phyloP scores from a whole-genome alignment of 1,140 invertebrate species.

The Bathynomus jamesi region DNA sequence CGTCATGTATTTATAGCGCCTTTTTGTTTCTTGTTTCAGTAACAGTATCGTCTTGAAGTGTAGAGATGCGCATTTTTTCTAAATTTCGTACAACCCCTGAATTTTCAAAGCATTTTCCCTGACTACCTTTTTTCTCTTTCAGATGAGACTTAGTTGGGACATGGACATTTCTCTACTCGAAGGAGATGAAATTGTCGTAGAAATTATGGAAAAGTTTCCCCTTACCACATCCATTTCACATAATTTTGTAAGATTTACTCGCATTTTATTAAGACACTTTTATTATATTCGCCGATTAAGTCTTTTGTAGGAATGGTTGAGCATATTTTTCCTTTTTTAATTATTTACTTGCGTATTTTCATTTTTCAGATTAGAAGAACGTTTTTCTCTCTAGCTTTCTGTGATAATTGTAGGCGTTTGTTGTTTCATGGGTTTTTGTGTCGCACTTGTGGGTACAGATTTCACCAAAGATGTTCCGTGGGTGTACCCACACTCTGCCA shows the following conservation, averaged over 20 bases:
- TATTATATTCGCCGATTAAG: too few species aligned
- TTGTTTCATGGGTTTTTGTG: conserved; percentile 92
- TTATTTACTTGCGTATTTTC: background rate
- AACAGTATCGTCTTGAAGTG: too few species aligned
- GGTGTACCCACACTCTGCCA: conserved; percentile 78
- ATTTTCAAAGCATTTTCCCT: too few species aligned
- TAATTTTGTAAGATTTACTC: conserved; percentile 60
- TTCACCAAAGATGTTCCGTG: conserved; percentile 83
- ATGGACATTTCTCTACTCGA: conserved; percentile 74
- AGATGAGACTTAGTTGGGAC: conserved; percentile 73
- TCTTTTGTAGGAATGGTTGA: too few species aligned
- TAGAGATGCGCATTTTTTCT: too few species aligned
- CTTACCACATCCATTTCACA: conserved; percentile 86
- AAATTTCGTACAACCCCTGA: too few species aligned
- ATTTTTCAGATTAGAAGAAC: conserved; percentile 67
- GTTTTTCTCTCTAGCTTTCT: conserved; percentile 92
- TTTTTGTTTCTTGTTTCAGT: too few species aligned
- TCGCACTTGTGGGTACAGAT: conserved; percentile 87
- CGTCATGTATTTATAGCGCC: too few species aligned
- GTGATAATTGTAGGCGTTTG: conserved; percentile 80
- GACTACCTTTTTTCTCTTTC: conserved; percentile 42
- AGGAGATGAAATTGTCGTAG: conserved; percentile 80
- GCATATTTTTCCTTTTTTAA: background rate
- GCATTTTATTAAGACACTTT: too few species aligned
- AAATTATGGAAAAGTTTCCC: conserved; percentile 64